These are phyloP conservation scores for Theodoxus fluviatilis DNA, from an alignment of 2,888 invertebrate genomes.

Conservation along the genomic window DNA sequence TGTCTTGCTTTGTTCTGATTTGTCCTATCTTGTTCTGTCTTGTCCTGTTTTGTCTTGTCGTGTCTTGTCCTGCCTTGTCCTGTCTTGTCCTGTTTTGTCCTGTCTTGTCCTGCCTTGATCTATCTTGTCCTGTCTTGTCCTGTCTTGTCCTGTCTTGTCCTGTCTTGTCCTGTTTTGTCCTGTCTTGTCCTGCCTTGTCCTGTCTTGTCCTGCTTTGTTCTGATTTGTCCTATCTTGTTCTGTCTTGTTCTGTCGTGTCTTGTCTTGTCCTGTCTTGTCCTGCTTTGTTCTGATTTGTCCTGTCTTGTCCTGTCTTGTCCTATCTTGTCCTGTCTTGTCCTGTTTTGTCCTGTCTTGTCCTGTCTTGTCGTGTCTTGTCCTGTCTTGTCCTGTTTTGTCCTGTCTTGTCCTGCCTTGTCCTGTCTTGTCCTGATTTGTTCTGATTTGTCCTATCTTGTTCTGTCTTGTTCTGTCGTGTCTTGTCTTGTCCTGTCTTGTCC, in stretches of 20 bases:
- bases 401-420: background rate
- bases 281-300: background rate
- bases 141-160: background rate
- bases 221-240: background rate
- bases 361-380: constrained; percentile 14
- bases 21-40: background rate
- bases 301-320: background rate
- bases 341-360: constrained; percentile 1
- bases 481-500: background rate
- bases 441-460: background rate
- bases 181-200: background rate
- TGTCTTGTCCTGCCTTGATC: background rate
- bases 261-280: background rate
- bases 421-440: constrained; percentile 11
- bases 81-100: background rate
- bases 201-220: background rate
- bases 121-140: constrained; percentile 14
- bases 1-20: background rate
- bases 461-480: background rate
- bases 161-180: background rate
- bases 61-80: constrained; percentile 13
- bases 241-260: no score
- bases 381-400: background rate
- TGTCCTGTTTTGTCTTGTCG: background rate
- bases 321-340: background rate